Evolutionary conservation across 2,888 invertebrate species (phyloP), one percentile per base, ranked within the genome.

Genomic region (Alitta virens): DNA sequence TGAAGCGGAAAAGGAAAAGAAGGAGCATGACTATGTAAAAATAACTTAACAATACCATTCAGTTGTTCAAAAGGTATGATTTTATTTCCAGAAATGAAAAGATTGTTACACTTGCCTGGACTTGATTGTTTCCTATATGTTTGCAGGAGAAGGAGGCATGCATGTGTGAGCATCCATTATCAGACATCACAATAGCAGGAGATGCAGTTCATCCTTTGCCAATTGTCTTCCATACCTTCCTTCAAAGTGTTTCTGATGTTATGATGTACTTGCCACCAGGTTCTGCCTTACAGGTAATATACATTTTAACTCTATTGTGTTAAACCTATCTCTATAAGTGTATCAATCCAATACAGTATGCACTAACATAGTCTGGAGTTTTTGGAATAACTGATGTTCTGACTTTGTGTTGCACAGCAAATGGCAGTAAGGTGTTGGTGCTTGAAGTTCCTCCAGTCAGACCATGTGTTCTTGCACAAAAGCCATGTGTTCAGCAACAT

Each of bases 381-480:
- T n/a, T n/a, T n/a, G n/a, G n/a, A n/a, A n/a, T n/a, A n/a, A n/a
- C n/a, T n/a, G n/a, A n/a, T n/a, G n/a, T n/a, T n/a, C n/a, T n/a
- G n/a, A n/a, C n/a, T 56, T 21, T 49, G 16, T 23, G n/a, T 24
- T 46, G 62, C 72, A 0, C 91, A 93, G 74, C 89, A 94, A 80
- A 94, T 94, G 83, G 94, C 95, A 0, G 91, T 96, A 46, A 86
- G 94, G 65, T 95, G 95, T 82, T 96, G 94, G 90, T 94, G 93
- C 33, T 87, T 96, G 57, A 88, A 90, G 74, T 96, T 95, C 80
- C 89, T 90, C 0, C 88, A 91, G 43, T 88, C 91, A 1, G 96
- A 97, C 83, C 92, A 96, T 76, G 88, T 90, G 73, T 96, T 96
- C 82, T 84, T 97, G 27, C 96, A 97, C 80, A 89, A 88, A 81